These are phyloP conservation scores for Sternotherus odoratus DNA, from an alignment of 2,797 vertebrate genomes.

Conservation along the genomic window DNA sequence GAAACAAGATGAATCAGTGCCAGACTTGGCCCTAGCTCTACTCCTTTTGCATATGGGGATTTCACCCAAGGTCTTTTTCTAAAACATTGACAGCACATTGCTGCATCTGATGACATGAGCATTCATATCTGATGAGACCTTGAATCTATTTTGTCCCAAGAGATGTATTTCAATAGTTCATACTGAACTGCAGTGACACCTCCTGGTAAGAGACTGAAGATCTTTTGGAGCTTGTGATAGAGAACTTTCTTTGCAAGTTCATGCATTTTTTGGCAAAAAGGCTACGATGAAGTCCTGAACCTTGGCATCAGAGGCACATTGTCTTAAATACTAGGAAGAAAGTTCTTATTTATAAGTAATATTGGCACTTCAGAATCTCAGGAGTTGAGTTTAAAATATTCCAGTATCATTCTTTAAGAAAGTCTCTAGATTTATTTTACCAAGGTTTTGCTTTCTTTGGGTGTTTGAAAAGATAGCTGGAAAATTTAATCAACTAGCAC, in stretches of 20 bases:
- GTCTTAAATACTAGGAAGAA: neutral
- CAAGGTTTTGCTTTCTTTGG: conserved; percentile 7
- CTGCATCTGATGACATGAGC: neutral
- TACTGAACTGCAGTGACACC: conserved; percentile 80
- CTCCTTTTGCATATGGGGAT: neutral
- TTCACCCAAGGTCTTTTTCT: neutral
- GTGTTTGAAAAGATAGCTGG: conserved; percentile 30
- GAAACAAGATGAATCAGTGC: conserved; percentile 22
- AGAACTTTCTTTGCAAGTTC: neutral
- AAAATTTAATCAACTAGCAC: conserved; percentile 44
- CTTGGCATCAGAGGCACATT: neutral
- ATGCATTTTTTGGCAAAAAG: neutral
- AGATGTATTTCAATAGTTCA: conserved; percentile 19
- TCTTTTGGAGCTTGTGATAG: neutral
- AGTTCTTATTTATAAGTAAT: conserved; percentile 20
- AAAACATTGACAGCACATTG: no score
- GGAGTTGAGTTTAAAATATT: neutral
- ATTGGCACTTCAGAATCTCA: neutral
- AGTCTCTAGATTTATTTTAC: conserved; percentile 40
- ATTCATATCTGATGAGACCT: neutral
- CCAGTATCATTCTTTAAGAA: conserved; percentile 16
- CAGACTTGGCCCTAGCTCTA: neutral
- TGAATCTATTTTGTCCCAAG: neutral
- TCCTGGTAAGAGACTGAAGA: conserved; percentile 72
- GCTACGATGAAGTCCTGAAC: neutral